Percentiles rank a stretch among this genome's conserved stretches.
Evolutionary conservation across 2,113 vertebrate genomes (phyloP).

Genomic region (Platichthys stellatus): DNA sequence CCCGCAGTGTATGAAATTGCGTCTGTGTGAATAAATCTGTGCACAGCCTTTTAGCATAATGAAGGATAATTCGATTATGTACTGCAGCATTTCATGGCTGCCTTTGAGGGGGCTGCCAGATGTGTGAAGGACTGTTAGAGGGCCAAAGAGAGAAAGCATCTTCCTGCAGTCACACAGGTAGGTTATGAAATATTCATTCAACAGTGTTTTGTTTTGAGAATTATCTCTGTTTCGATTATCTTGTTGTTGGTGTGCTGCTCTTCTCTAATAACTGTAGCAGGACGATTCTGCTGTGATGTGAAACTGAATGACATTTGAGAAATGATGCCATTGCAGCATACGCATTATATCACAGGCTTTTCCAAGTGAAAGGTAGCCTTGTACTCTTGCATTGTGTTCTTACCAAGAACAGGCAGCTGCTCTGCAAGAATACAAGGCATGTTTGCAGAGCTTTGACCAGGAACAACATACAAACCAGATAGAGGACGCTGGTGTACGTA

Average conservation of each 20-base stretch:
- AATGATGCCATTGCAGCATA: not conserved
- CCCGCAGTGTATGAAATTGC: constrained; percentile 36
- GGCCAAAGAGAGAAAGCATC: constrained; percentile 65
- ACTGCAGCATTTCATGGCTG: constrained; percentile 66
- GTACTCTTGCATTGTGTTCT: not conserved
- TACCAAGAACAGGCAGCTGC: too few species aligned
- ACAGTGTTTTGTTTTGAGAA: not conserved
- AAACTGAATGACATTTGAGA: not conserved
- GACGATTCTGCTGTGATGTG: not conserved
- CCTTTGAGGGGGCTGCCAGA: constrained; percentile 43
- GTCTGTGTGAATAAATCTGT: constrained; percentile 50
- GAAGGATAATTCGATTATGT: constrained; percentile 47
- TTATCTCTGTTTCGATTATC: not conserved
- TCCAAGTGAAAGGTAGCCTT: not conserved
- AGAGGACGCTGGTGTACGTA: not conserved
- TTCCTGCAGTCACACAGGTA: constrained; percentile 62
- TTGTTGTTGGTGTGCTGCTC: not conserved
- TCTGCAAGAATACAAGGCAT: too few species aligned
- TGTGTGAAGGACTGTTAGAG: constrained; percentile 64
- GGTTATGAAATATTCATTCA: constrained; percentile 39
- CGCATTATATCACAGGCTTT: not conserved
- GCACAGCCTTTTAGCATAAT: constrained; percentile 22
- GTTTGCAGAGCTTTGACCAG: not conserved
- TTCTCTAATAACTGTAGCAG: not conserved
- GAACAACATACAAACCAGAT: not conserved